Percentiles rank a stretch among this genome's conserved stretches.
Conservation (phyloP, 2,113 vertebrate genomes). For the Pao palembangensis region DNA sequence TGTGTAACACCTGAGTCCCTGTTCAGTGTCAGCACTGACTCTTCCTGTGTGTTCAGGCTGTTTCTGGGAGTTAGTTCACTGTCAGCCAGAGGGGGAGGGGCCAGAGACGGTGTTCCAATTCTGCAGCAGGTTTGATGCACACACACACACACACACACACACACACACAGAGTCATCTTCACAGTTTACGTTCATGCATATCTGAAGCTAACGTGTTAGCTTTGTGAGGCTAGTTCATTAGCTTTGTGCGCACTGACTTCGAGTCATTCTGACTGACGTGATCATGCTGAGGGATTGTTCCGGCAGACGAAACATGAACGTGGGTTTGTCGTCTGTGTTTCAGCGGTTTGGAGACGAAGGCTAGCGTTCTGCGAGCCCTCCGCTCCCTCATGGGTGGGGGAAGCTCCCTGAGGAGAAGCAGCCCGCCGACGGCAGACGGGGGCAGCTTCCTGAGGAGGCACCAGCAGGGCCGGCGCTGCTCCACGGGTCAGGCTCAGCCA, state of each 20-base stretch:
- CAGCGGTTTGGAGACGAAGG: constrained; percentile 78
- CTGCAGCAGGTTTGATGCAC: too few species aligned
- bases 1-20: too few species aligned
- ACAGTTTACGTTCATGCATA: neutral
- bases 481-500: constrained; percentile 26
- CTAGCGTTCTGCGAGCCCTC: constrained; percentile 81
- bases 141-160: neutral
- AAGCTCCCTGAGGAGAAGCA: constrained; percentile 77
- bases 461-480: constrained; percentile 57
- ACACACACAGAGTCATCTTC: neutral
- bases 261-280: too few species aligned
- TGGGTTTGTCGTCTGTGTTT: constrained; percentile 6
- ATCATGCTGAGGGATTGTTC: neutral
- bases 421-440: too few species aligned
- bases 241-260: too few species aligned
- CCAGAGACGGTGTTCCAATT: constrained; percentile 90
- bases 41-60: constrained; percentile 74
- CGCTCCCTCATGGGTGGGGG: constrained; percentile 83
- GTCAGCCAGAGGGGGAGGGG: constrained; percentile 86
- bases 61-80: constrained; percentile 92
- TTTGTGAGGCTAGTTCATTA: too few species aligned
- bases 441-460: constrained; percentile 78
- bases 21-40: neutral
- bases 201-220: too few species aligned
- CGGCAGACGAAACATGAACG: neutral